Base-by-base conservation (phyloP, 2,797 vertebrate genomes). In the Pterois miles region DNA sequence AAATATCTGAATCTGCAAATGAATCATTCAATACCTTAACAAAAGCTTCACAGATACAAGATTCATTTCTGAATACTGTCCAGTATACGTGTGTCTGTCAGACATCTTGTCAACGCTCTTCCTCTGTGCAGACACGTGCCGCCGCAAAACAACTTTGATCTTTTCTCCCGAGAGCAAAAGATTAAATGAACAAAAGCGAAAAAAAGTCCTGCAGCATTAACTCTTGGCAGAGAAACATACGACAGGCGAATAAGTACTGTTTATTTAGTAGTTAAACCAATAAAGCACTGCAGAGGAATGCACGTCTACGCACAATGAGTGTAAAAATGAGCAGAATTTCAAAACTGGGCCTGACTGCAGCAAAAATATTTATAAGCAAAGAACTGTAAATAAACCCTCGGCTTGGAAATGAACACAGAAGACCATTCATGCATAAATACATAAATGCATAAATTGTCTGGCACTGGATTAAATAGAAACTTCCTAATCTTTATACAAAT, bases 371-470 rank as follows among this genome's bases (percentile, higher is more conserved):
- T 75, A 16, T 38, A 75, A 74, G 68, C 76, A 81, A 74, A 80
- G 46, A 74, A 69, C 40, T 72, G 50, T 33, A 72, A 87, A 86
- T 72, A 69, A 83, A 67, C 8, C 74, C 52, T 54, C 53, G 18
- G 22, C 57, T 78, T 52, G 22, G 59, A 68, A 79, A 84, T 72
- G 52, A 85, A 75, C 34, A 53, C 59, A 70, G 43, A 83, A 71
- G 80, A 48, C 8, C 25, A 75, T 74, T 52, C 59, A 85, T 87
- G 82, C 80, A 92, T 90, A 81, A 74, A 90, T 85, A 16, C 78
- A 85, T 85, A 81, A 84, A 84, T 84, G 40, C 57, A 87, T 86
- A 67, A 85, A 88, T 82, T 85, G 80, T 76, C 59, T 33, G 40
- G 33, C 22, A 67, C 46, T 48, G 53, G 46, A 76, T 83, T 77